Percentiles rank a stretch among this genome's conserved stretches.
These are phyloP conservation scores for Prunella fulvescens DNA, from an alignment of 2,113 vertebrate species.

Conservation along the genomic window DNA sequence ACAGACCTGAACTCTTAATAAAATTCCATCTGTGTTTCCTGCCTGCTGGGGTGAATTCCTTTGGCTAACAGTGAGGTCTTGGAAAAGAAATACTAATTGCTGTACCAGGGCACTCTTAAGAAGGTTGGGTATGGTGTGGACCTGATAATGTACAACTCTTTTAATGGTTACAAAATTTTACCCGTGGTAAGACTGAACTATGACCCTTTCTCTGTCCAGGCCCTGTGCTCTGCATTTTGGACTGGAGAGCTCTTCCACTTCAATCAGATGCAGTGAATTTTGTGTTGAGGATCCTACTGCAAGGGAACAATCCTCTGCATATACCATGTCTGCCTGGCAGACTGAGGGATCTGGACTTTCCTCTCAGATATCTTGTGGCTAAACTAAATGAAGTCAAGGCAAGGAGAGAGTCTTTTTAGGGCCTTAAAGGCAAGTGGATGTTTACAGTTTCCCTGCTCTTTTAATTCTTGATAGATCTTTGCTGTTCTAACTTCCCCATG, in stretches of 20 bases:
- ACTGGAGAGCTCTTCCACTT: not conserved
- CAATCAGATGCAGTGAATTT: not conserved
- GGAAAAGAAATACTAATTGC: not conserved
- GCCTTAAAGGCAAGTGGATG: not conserved
- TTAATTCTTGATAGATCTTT: not conserved
- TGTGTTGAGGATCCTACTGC: not conserved
- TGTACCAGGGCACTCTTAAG: not conserved
- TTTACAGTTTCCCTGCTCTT: not conserved
- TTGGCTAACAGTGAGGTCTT: constrained; percentile 2
- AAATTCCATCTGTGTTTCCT: constrained; percentile 56
- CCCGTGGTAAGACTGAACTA: not conserved
- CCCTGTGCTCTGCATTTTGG: not conserved
- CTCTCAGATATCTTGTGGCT: not conserved
- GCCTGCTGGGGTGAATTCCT: not conserved
- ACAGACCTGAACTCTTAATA: constrained; percentile 2
- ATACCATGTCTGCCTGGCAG: not conserved
- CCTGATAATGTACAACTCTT: not conserved
- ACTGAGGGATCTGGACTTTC: not conserved
- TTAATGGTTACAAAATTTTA: not conserved
- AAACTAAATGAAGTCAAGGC: not conserved
- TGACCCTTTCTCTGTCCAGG: not conserved
- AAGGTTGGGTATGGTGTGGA: not conserved
- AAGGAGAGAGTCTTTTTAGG: not conserved
- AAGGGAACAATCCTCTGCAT: not conserved
- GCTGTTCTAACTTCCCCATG: not conserved